A percentile compares a stretch with the other conserved stretches of the same genome.
phyloP scores from a whole-genome alignment of 2,113 vertebrate genomes.

The Pleuronectes platessa region DNA sequence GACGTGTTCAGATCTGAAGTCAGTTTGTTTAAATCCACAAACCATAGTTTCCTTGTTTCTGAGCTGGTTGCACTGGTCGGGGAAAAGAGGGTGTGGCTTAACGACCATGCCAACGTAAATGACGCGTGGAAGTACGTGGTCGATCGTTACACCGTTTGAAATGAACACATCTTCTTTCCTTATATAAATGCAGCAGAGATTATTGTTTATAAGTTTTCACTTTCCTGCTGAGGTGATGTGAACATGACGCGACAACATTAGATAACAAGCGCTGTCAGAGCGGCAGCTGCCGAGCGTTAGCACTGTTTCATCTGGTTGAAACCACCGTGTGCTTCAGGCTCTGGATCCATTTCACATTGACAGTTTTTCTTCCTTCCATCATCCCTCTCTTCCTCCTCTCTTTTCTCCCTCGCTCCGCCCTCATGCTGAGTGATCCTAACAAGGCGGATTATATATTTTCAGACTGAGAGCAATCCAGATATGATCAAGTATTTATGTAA shows the following conservation, averaged over 20 bases:
- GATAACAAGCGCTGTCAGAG: neutral
- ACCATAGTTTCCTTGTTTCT: no score
- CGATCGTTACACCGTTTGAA: no score
- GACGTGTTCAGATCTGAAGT: no score
- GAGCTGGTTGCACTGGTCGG: no score
- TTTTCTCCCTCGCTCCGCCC: neutral
- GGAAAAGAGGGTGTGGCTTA: no score
- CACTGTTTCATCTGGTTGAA: neutral
- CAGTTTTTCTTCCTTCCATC: neutral
- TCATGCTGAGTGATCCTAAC: conserved; percentile 14
- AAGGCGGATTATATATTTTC: conserved; percentile 56
- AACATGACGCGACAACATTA: neutral
- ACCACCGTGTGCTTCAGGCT: neutral
- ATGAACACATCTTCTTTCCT: no score
- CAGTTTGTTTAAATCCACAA: no score
- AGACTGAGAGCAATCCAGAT: conserved; percentile 49
- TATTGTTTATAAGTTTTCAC: no score
- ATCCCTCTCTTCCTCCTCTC: neutral
- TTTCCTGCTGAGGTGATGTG: neutral
- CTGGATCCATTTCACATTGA: neutral
- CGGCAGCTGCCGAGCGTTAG: neutral
- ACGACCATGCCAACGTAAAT: no score
- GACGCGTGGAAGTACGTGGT: no score
- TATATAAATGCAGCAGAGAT: no score
- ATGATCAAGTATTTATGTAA: conserved; percentile 68